Percentiles rank a stretch among this genome's conserved stretches.
Evolutionary conservation across 2,797 vertebrate genomes (phyloP).

Genomic region (Enteromius unitaeniatus): DNA sequence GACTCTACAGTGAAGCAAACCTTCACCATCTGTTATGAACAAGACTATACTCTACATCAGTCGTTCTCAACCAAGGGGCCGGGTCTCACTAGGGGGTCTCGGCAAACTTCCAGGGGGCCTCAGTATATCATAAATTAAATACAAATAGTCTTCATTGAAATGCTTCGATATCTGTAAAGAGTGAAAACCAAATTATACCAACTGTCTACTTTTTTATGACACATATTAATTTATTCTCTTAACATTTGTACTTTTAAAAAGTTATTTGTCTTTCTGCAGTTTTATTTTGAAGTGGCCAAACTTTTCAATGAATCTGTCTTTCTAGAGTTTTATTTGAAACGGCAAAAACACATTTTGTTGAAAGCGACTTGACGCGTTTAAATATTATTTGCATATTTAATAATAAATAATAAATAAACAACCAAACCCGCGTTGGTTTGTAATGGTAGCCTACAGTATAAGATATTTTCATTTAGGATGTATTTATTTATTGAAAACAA

Average conservation of each 20-base stretch:
- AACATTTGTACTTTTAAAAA: background rate
- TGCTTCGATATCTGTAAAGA: background rate
- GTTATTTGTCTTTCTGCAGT: background rate
- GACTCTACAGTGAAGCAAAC: background rate
- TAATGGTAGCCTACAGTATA: background rate
- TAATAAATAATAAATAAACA: background rate
- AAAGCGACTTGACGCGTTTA: background rate
- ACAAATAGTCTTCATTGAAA: background rate
- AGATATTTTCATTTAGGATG: no score
- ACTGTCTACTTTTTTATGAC: background rate
- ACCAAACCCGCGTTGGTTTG: no score
- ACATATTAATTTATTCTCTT: background rate
- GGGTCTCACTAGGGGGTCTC: background rate
- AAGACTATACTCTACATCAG: background rate
- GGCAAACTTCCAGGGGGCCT: background rate
- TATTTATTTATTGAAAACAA: no score
- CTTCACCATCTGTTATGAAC: conserved; percentile 10
- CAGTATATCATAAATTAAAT: background rate
- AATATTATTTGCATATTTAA: background rate
- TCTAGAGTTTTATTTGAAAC: background rate
- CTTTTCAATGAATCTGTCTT: no score
- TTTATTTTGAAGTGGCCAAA: background rate
- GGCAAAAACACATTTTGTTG: background rate
- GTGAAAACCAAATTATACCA: background rate
- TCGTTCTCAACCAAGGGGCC: background rate